Base-by-base conservation (phyloP, 2,888 invertebrate genomes). In the Acrobasis suavella region DNA sequence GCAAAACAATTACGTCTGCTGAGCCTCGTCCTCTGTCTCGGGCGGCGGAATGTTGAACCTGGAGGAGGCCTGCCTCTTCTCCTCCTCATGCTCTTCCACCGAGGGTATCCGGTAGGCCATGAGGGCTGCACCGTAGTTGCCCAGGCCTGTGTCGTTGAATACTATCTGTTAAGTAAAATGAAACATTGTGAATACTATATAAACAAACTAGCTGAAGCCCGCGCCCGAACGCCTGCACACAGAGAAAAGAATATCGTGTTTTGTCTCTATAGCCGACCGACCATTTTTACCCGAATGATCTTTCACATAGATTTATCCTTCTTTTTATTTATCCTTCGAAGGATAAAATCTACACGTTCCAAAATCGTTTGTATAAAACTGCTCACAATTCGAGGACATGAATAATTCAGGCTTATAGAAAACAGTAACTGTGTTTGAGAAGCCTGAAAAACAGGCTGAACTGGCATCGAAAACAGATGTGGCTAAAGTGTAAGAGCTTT, bases 91-190 rank as follows among this genome's bases (percentile, higher is more conserved):
- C 38, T 91, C 91, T 1, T 86, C 85, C 0, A 90, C 82, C 0
- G 77, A 72, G 0, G 87, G 89, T 15, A 92, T 86, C 14, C 88
- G 74, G 66, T 81, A 82, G 0, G 77, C 89, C 92, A 93, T 93
- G 7, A 92, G 71, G 0, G 91, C 87, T 0, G 91, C 89, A 0
- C 92, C 90, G 60, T 92, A 90, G 72, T 92, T 92, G 0, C 91
- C 92, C 0, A 80, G 67, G 0, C 92, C 92, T 0, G 88, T 83
- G 38, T 92, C 87, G 74, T 78, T 81, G 68, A 92, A 92, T 0
- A 89, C 78, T 59, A 91, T 81, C 90, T 91, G 72, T 9, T 71
- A 7, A 10, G 14, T 37, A 42, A 7, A 42, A 12, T 12, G 1
- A 42, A 39, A 39, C 39, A 3, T 22, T 22, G 22, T 22, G 22